These are phyloP conservation scores for Channallabes apus DNA, from an alignment of 2,797 vertebrate species.

Conservation along the genomic window DNA sequence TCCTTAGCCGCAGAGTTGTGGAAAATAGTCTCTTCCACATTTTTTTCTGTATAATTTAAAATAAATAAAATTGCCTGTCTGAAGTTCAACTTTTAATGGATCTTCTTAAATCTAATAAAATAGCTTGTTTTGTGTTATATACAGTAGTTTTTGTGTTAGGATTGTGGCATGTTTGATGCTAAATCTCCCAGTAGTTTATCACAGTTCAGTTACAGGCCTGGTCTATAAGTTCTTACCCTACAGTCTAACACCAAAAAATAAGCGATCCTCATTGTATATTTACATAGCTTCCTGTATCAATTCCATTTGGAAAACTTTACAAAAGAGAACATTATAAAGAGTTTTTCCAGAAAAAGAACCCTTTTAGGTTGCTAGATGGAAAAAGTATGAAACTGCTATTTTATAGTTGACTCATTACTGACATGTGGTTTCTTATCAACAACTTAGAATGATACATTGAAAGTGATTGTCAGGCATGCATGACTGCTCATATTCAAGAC, in stretches of 20 bases:
- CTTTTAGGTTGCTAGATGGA: background rate
- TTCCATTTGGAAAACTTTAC: background rate
- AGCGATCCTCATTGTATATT: background rate
- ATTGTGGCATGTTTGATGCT: background rate
- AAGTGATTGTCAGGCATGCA: background rate
- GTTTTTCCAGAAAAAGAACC: background rate
- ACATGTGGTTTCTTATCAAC: background rate
- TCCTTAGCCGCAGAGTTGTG: background rate
- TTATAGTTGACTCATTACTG: background rate
- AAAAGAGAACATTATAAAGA: background rate
- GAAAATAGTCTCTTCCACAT: slow-evolving; percentile 13
- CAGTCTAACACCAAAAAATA: background rate
- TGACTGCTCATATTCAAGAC: background rate
- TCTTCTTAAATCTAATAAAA: background rate
- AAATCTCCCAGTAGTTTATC: background rate
- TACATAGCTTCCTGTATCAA: background rate
- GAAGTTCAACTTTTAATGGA: background rate
- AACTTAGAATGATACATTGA: background rate
- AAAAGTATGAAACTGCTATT: background rate
- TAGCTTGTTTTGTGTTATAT: background rate
- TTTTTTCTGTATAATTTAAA: background rate
- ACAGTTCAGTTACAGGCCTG: background rate
- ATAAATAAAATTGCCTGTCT: background rate
- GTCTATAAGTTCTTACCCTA: background rate
- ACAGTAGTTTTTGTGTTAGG: background rate